Percentiles rank a stretch among this genome's conserved stretches.
phyloP scores from a whole-genome alignment of 2,113 vertebrate genomes.

The Astur gentilis region DNA sequence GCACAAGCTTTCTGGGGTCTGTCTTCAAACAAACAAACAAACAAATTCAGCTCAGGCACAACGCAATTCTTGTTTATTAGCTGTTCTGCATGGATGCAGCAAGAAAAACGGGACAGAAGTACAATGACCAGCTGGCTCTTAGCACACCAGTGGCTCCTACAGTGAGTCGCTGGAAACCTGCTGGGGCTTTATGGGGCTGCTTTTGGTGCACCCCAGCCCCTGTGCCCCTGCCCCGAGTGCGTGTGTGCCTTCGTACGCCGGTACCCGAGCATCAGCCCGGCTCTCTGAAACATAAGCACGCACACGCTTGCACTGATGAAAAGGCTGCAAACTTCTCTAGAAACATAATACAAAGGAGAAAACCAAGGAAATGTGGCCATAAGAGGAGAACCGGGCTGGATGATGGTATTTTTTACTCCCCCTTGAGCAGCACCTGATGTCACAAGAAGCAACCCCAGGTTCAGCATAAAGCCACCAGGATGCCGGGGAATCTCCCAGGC shows the following conservation, averaged over 20 bases:
- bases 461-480: neutral
- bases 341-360: neutral
- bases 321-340: neutral
- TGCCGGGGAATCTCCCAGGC: neutral
- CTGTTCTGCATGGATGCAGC: neutral
- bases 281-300: neutral
- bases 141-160: neutral
- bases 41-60: neutral
- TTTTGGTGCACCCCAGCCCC: neutral
- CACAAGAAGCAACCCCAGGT: neutral
- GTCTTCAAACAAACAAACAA: neutral
- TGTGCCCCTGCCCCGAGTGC: neutral
- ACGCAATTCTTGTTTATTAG: neutral
- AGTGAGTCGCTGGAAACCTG: neutral
- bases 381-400: neutral
- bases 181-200: neutral
- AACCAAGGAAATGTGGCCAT: accelerated
- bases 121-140: neutral
- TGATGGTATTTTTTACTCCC: neutral
- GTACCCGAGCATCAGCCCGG: neutral
- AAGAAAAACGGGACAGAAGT: neutral
- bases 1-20: neutral
- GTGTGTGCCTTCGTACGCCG: accelerated
- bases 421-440: neutral
- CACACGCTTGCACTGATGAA: neutral